Conservation (phyloP, 2,888 invertebrate genomes). For the Pandemis heparana region DNA sequence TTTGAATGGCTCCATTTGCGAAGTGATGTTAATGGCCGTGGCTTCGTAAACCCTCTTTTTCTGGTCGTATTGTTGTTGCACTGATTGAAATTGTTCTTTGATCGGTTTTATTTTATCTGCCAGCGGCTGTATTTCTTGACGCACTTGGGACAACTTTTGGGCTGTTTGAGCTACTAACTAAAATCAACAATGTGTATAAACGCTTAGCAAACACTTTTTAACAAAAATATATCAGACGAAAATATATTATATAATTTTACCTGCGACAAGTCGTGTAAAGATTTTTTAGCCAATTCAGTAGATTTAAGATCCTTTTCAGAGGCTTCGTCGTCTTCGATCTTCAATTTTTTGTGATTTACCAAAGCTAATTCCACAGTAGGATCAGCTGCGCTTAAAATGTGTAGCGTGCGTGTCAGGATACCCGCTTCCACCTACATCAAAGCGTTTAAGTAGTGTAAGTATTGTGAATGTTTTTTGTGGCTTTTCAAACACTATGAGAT, state of each 20-base stretch:
- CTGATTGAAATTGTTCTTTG: slow-evolving; percentile 87
- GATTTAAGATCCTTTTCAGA: slow-evolving; percentile 77
- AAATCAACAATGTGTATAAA: slow-evolving; percentile 49
- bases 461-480: too few species aligned
- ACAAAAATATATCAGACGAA: not conserved
- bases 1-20: slow-evolving; percentile 85
- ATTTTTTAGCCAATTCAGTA: slow-evolving; percentile 73
- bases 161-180: slow-evolving; percentile 88
- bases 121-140: slow-evolving; percentile 79
- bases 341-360: slow-evolving; percentile 80
- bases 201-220: not conserved
- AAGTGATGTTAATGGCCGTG: slow-evolving; percentile 83
- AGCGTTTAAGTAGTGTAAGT: too few species aligned
- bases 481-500: too few species aligned
- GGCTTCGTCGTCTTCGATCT: slow-evolving; percentile 85
- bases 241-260: slow-evolving; percentile 51
- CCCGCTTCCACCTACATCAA: slow-evolving; percentile 89
- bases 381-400: slow-evolving; percentile 88
- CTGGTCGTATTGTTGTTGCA: slow-evolving; percentile 88
- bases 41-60: slow-evolving; percentile 89
- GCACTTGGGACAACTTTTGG: slow-evolving; percentile 79
- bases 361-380: slow-evolving; percentile 82
- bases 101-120: slow-evolving; percentile 86
- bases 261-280: slow-evolving; percentile 81
- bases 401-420: slow-evolving; percentile 90